These are phyloP conservation scores for Phodopus roborovskii DNA, from an alignment of 2,113 vertebrate genomes.

Conservation along the genomic window DNA sequence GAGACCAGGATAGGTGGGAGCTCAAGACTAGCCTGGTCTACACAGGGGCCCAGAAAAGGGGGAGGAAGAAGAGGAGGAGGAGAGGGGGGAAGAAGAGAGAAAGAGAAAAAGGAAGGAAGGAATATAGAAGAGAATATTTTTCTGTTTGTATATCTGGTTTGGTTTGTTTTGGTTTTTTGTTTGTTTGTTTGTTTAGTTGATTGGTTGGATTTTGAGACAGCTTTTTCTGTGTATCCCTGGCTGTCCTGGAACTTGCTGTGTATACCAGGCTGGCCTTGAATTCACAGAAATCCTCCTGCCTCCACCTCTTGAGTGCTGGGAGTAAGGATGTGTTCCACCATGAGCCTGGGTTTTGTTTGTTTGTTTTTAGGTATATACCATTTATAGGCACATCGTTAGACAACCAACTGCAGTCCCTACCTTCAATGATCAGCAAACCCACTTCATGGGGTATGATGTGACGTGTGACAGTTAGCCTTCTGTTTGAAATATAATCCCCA, in stretches of 20 bases:
- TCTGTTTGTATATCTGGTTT: not conserved
- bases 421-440: not conserved
- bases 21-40: not conserved
- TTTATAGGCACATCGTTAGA: not conserved
- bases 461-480: not conserved
- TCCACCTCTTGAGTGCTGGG: not conserved
- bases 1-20: not conserved
- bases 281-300: not conserved
- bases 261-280: not conserved
- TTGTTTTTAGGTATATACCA: not conserved
- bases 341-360: not conserved
- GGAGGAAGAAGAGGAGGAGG: not conserved
- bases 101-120: not conserved
- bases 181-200: not conserved
- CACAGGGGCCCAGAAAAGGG: not conserved
- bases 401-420: not conserved
- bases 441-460: not conserved
- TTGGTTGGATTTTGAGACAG: not conserved
- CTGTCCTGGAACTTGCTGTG: not conserved
- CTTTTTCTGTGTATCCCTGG: not conserved
- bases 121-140: not conserved
- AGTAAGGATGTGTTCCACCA: not conserved
- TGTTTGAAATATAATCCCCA: slow-evolving; percentile 8
- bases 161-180: not conserved
- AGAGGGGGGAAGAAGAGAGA: not conserved